Evolutionary conservation across 2,888 invertebrate genomes (phyloP), one percentile per base, ranked within the genome.

Genomic region (Papilio elwesi): DNA sequence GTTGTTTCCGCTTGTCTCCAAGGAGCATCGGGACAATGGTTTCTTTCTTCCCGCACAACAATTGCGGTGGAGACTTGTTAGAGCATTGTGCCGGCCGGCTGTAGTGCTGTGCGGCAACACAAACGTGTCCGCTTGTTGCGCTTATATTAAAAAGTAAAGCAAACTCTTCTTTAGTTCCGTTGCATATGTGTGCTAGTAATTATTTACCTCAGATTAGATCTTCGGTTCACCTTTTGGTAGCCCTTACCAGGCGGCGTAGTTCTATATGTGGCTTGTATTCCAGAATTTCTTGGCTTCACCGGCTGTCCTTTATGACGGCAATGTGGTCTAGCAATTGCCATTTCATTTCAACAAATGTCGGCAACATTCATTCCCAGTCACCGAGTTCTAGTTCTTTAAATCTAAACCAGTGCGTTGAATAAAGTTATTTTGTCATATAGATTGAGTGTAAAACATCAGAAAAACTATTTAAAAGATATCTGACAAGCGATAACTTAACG

Each of bases 1-100:
- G 78, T 78, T 74, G 76, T 84, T 82, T 83, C 82, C 78, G 79
- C 82, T 83, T 82, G 82, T 87, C 85, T 85, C 82, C 76, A 80
- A 82, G 82, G 82, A 85, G 79, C 76, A 72, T 70, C 64, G 76
- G 80, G 81, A 91, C 90, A 90, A 92, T 87, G 81, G 81, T 74
- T 80, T 81, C 82, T 84, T 90, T 90, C 87, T 88, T 85, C 79
- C 74, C 73, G 79, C 74, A 80, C 79, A 86, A 88, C 90, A 89
- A 88, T 87, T 83, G 84, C 81, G 81, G 81, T 80, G 77, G 82
- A 79, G 86, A 80, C 87, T 89, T 87, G 88, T 87, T 87, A 87
- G 78, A 77, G 83, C 82, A 87, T 91, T 92, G 91, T 92, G 87
- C 82, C 82, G 83, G 75, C 71, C 71, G 78, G 80, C 78, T 82